These are phyloP conservation scores for Steinernema khuongi DNA, from an alignment of 1,140 invertebrate species.

Conservation along the genomic window DNA sequence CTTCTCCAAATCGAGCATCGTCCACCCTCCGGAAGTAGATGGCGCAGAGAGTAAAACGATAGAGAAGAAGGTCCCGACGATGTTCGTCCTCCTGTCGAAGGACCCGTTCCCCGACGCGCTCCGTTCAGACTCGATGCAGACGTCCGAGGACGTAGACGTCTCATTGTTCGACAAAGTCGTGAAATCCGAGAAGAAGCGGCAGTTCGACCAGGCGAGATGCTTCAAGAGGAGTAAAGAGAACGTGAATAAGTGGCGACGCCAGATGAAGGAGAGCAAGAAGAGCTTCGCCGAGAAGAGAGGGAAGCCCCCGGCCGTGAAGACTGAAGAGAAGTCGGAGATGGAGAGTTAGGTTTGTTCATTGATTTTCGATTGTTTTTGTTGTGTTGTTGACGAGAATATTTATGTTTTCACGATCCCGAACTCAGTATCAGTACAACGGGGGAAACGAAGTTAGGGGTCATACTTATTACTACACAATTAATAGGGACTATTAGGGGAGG, in stretches of 20 bases:
- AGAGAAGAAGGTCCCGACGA: neutral
- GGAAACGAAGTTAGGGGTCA: too few species aligned
- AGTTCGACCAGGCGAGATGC: neutral
- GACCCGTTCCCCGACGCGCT: neutral
- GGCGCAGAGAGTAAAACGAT: neutral
- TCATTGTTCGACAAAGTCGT: neutral
- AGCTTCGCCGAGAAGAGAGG: neutral
- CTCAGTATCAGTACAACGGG: too few species aligned
- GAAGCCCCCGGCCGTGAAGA: neutral
- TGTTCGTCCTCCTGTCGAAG: neutral
- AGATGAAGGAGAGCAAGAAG: slow-evolving; percentile 3
- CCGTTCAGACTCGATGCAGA: neutral
- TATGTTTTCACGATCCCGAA: too few species aligned
- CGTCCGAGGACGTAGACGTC: slow-evolving; percentile 1
- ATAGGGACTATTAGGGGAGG: neutral
- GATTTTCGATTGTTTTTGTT: neutral
- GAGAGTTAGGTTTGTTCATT: neutral
- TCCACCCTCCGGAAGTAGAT: neutral
- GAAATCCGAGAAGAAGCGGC: neutral
- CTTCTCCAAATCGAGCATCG: neutral
- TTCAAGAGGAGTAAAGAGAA: neutral
- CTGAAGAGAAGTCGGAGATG: neutral
- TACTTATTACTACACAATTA: neutral
- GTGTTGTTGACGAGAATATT: too few species aligned
- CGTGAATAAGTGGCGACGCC: neutral